Conservation (phyloP, 2,888 invertebrate species). For the Terebella lapidaria region DNA sequence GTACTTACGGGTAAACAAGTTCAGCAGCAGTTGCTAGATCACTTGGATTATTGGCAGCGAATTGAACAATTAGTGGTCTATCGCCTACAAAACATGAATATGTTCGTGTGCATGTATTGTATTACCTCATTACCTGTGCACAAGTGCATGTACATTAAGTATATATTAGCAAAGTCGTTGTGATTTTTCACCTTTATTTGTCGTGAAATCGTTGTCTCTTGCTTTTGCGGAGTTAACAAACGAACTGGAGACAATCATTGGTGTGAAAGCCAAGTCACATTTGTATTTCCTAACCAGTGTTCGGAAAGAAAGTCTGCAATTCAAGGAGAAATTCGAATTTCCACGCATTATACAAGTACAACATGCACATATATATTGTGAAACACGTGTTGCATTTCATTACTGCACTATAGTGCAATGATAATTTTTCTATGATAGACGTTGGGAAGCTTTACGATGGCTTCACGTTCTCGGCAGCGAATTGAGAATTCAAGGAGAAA, state of each 20-base stretch:
- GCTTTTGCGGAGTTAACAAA: constrained; percentile 85
- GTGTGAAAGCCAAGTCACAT: constrained; percentile 86
- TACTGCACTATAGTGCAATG: no score
- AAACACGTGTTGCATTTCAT: no score
- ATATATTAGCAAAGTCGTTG: no score
- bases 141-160: no score
- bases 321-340: no score
- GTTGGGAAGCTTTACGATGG: no score
- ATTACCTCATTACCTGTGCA: no score
- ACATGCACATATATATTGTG: no score
- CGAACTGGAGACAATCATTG: constrained; percentile 94
- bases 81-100: constrained; percentile 62
- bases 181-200: constrained; percentile 48
- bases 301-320: constrained; percentile 69
- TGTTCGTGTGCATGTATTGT: no score
- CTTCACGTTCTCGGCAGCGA: no score
- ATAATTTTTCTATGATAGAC: no score
- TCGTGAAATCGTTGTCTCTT: constrained; percentile 59
- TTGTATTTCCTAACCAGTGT: constrained; percentile 71
- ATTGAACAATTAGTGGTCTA: constrained; percentile 84
- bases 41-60: constrained; percentile 79
- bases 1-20: constrained; percentile 65
- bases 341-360: not conserved
- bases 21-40: constrained; percentile 83
- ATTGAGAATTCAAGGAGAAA: no score